Conservation (phyloP, 2,888 invertebrate species). For the Andrena haemorrhoa region DNA sequence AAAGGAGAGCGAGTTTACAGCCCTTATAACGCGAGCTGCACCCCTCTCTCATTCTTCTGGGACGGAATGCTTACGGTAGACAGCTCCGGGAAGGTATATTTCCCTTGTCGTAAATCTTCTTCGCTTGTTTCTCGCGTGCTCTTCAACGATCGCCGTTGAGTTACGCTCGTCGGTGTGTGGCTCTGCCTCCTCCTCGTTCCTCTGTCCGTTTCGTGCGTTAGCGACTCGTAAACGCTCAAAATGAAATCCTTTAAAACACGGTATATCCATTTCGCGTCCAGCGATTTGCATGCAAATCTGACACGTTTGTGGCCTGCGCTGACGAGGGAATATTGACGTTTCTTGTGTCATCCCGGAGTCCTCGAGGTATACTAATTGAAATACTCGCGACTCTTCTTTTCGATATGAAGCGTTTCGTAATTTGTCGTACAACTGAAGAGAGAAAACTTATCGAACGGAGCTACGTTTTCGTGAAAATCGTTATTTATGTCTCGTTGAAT, state of each 20-base stretch:
- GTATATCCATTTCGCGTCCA: constrained; percentile 65
- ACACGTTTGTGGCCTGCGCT: constrained; percentile 25
- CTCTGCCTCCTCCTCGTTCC: constrained; percentile 21
- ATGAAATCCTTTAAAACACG: constrained; percentile 71
- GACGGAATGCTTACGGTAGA: constrained; percentile 62
- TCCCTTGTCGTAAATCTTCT: constrained; percentile 74
- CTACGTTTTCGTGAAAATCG: too few relatives aligned
- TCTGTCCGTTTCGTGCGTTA: constrained; percentile 49
- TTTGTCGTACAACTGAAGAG: too few relatives aligned
- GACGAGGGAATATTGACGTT: constrained; percentile 38
- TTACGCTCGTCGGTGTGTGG: constrained; percentile 58
- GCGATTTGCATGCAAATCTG: constrained; percentile 68
- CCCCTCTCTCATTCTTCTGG: constrained; percentile 68
- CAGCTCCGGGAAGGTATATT: constrained; percentile 55
- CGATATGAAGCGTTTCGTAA: background rate
- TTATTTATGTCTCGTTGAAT: too few relatives aligned
- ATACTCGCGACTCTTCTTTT: background rate
- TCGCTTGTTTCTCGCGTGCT: constrained; percentile 73
- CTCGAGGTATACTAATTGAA: constrained; percentile 38
- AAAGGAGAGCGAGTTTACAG: constrained; percentile 77
- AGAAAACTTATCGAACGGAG: too few relatives aligned
- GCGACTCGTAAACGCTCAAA: constrained; percentile 70
- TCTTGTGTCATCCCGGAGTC: constrained; percentile 11
- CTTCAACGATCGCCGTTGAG: constrained; percentile 72
- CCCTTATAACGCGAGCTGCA: constrained; percentile 64